These are phyloP conservation scores for Pachycephus smyrnensis DNA, from an alignment of 2,888 invertebrate genomes.

Conservation along the genomic window DNA sequence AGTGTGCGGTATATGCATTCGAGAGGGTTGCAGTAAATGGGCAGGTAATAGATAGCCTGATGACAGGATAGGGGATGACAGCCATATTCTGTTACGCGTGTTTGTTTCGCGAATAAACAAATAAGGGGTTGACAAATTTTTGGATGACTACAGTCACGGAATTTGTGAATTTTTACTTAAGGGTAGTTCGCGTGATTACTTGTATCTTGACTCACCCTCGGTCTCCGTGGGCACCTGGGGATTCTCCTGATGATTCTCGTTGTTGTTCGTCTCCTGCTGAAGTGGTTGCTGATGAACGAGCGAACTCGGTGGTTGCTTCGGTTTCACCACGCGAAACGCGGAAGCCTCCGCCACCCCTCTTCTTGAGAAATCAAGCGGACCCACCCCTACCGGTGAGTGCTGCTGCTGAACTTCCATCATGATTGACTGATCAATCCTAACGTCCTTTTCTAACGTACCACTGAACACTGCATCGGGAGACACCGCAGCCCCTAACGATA, in stretches of 20 bases:
- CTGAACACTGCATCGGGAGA: constrained; percentile 1
- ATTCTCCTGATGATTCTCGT: constrained; percentile 54
- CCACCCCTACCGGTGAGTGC: constrained; percentile 65
- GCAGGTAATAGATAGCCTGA: constrained; percentile 54
- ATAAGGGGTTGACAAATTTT: too few species aligned
- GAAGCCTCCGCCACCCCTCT: constrained; percentile 64
- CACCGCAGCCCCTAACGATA: too few species aligned
- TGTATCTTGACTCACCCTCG: constrained; percentile 42
- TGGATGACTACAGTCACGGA: too few species aligned
- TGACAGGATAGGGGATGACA: constrained; percentile 46
- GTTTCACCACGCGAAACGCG: constrained; percentile 64
- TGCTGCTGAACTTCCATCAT: constrained; percentile 63
- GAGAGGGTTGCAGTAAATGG: constrained; percentile 48
- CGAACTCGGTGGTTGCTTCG: constrained; percentile 54
- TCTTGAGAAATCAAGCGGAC: constrained; percentile 64
- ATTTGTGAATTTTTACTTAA: too few species aligned
- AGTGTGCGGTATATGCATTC: not conserved
- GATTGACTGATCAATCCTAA: constrained; percentile 11
- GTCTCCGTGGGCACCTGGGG: constrained; percentile 48
- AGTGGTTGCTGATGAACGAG: constrained; percentile 50
- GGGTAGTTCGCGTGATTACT: not conserved
- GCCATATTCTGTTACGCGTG: too few species aligned
- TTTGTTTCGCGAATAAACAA: too few species aligned
- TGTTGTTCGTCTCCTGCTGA: constrained; percentile 51
- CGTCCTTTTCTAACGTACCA: not conserved